phyloP scores from a whole-genome alignment of 2,113 vertebrate genomes.

The Capreolus pygargus region DNA sequence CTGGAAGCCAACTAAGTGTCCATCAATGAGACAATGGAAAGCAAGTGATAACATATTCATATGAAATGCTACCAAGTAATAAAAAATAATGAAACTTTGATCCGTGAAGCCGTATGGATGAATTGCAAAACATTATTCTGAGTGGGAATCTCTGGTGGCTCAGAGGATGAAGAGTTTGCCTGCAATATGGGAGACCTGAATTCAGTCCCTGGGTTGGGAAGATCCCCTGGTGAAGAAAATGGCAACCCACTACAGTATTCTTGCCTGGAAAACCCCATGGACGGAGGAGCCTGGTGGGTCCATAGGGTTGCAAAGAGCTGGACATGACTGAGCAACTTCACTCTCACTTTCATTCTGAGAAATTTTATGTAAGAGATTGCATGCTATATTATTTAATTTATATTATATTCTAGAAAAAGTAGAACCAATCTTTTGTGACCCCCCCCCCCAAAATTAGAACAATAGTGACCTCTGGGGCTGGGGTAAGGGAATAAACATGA shows the following conservation, averaged over 20 bases:
- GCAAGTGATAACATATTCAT: background rate
- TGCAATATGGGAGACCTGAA: background rate
- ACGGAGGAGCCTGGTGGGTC: background rate
- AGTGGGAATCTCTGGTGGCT: background rate
- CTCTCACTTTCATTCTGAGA: background rate
- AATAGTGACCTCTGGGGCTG: background rate
- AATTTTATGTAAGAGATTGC: background rate
- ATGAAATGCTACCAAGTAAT: background rate
- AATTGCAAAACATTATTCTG: background rate
- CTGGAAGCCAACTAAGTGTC: background rate
- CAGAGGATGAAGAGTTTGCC: background rate
- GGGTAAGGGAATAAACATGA: background rate
- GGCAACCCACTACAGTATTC: background rate
- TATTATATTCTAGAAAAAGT: background rate
- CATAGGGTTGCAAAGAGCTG: background rate
- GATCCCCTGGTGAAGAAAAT: background rate
- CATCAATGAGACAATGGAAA: background rate
- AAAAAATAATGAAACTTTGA: background rate
- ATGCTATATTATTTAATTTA: background rate
- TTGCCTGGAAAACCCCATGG: background rate
- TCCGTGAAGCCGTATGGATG: background rate
- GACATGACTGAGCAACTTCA: background rate
- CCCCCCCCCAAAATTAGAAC: background rate
- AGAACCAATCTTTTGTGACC: background rate
- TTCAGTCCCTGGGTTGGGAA: background rate